Evolutionary conservation across 2,888 invertebrate species (phyloP), one percentile per base, ranked within the genome.

Genomic region (Horisme vitalbata): DNA sequence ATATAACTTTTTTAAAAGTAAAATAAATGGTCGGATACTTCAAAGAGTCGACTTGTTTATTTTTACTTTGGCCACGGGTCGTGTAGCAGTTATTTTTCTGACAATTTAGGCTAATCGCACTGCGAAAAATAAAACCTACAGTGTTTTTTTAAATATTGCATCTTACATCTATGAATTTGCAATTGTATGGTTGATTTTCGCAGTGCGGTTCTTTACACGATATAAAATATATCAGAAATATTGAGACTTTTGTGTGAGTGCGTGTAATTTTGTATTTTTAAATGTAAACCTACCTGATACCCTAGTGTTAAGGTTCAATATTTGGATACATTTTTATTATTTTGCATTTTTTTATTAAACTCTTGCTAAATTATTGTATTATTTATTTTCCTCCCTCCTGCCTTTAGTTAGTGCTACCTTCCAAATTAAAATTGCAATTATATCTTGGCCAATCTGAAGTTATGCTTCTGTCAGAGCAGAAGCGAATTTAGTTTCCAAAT

Each of bases 271-370:
- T 78, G 80, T 83, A 85, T 80, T 78, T 83, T 84, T 79, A 79
- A 68, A 83, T 75, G 68, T 77, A 78, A 79, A 77, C 80, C 74
- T 77, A 79, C 43, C 75, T 68, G 75, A 79, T 83, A 81, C 73
- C 74, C 59, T 87, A 86, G 83, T 64, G 65, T 76, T 85, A 89
- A 89, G 87, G 80, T 82, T 81, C 83, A 84, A 85, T 83, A 83
- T 87, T 88, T 88, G 83, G 86, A 88, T 79, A 86, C 85, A 88
- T 87, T 85, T 83, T 85, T 83, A 83, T 85, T 84, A 83, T 85
- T 87, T 89, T 88, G 88, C 88, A 89, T 81, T 88, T 88, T 88
- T 88, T 89, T 87, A 89, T 86, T 89, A 89, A 89, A 89, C 84
- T 85, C 83, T 81, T 83, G 88, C 88, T 88, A 86, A 86, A 88